Percentiles rank a stretch among this genome's conserved stretches.
Conservation (phyloP, 2,797 vertebrate genomes). For the Gymnopithys bicolor region DNA sequence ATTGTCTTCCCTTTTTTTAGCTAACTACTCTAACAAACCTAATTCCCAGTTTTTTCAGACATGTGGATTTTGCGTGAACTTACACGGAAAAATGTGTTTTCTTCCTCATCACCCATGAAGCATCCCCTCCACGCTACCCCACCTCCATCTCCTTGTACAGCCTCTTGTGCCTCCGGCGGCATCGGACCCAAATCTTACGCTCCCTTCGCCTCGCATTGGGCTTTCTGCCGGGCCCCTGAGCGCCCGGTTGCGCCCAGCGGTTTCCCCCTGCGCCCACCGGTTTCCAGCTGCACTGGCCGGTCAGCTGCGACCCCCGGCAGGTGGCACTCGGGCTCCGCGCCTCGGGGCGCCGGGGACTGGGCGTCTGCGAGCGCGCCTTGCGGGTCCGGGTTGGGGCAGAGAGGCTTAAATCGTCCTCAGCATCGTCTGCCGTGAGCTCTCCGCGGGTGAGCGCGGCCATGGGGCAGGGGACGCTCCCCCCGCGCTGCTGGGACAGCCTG, state of each 20-base stretch:
- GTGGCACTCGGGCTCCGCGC: constrained; percentile 46
- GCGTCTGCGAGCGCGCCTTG: neutral
- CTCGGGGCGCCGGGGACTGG: neutral
- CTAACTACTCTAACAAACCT: neutral
- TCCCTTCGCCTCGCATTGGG: fast-evolving
- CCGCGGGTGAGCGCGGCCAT: neutral
- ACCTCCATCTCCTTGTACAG: too few relatives aligned
- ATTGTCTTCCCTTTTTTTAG: neutral
- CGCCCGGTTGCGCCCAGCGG: neutral
- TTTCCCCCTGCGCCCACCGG: neutral
- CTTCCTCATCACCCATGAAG: too few relatives aligned
- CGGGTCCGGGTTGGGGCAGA: neutral
- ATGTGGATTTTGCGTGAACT: fast-evolving
- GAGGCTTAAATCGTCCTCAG: fast-evolving
- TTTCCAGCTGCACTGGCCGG: neutral
- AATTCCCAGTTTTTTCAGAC: fast-evolving
- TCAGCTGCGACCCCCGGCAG: neutral
- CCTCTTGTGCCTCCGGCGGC: neutral
- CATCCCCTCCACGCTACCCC: fast-evolving
- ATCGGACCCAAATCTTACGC: fast-evolving
- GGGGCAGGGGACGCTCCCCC: too few relatives aligned
- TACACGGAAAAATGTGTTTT: fast-evolving
- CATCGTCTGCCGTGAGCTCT: fast-evolving
- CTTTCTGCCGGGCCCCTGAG: neutral
- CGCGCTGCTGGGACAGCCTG: neutral